Evolutionary conservation across 1,140 invertebrate species (phyloP).

Genomic region (Rhynchophorus ferrugineus): DNA sequence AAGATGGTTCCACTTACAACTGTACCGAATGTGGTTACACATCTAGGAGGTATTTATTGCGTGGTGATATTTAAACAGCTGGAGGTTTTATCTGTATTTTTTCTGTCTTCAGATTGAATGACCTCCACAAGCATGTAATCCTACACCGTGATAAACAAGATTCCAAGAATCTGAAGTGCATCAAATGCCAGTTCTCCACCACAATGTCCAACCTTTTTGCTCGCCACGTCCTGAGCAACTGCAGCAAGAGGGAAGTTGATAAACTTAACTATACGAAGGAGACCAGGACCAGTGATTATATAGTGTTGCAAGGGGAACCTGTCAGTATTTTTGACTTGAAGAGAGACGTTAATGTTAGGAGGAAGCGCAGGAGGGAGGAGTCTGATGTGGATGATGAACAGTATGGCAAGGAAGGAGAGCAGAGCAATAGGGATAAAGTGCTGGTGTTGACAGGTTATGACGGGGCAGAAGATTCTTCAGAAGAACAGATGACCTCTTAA

Average conservation of each 20-base stretch:
- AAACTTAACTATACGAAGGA: background rate
- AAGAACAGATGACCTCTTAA: too few species aligned
- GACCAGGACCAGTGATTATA: background rate
- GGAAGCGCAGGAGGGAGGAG: background rate
- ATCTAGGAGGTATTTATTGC: conserved; percentile 15
- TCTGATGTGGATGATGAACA: background rate
- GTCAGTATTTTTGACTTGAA: background rate
- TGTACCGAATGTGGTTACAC: conserved; percentile 24
- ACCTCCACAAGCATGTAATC: conserved; percentile 23
- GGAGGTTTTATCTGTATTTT: background rate
- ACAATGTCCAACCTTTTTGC: conserved; percentile 4
- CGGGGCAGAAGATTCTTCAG: background rate
- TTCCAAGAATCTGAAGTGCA: conserved; percentile 19
- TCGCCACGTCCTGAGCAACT: conserved; percentile 11
- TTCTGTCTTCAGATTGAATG: conserved; percentile 16
- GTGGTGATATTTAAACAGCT: background rate
- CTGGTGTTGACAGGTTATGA: background rate
- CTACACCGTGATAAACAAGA: conserved; percentile 19
- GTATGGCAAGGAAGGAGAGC: background rate
- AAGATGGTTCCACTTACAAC: conserved; percentile 2
- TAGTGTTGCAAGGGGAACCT: background rate
- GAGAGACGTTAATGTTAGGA: background rate
- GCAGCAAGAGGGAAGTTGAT: background rate
- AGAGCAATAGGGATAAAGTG: background rate
- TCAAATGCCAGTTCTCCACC: conserved; percentile 18